Base-by-base conservation (phyloP, 2,888 invertebrate species). In the Salpingus planirostris region DNA sequence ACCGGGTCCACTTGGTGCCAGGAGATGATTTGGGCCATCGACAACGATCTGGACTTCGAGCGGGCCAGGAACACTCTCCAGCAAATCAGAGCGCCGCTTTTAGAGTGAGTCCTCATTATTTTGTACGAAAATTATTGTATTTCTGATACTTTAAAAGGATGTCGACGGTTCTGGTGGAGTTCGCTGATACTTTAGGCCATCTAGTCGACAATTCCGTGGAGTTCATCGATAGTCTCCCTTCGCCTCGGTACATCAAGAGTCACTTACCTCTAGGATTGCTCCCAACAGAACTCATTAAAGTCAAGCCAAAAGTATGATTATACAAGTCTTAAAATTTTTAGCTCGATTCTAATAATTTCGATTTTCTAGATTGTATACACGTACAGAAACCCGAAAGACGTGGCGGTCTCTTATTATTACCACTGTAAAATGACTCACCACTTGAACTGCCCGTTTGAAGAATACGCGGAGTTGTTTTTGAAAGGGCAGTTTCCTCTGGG, bases 1-100 rank as follows among this genome's bases (percentile, higher is more conserved):
- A 66, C 68, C 30, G 80, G 80, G 3, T 84, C 84, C 12, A 85
- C 84, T 11, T 84, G 83, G 83, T 70, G 78, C 0, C 81, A 82
- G 57, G 83, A 84, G 64, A 71, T 84, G 65, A 73, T 80, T 0
- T 84, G 81, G 75, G 64, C 80, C 33, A 66, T 83, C 22, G 67
- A 71, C 36, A 76, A 77, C 37, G 64, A 76, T 42, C 57, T 79
- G 27, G 70, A 83, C 56, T 75, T 71, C 39, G 62, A 60, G 11
- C 78, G 78, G 1, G 68, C 69, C 55, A 47, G 46, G 33, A 62
- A 63, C 11, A 65, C 68, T 2, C 57, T 76, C 1, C 18, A 18
- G 8, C 18, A 18, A 18, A 18, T 18, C 18, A 18, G 85, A 51
- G 82, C 79, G 51, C 82, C 83, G 3, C 84, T 79, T 70, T 57